Conservation (phyloP, 2,888 invertebrate genomes). For the Drosophila tripunctata region DNA sequence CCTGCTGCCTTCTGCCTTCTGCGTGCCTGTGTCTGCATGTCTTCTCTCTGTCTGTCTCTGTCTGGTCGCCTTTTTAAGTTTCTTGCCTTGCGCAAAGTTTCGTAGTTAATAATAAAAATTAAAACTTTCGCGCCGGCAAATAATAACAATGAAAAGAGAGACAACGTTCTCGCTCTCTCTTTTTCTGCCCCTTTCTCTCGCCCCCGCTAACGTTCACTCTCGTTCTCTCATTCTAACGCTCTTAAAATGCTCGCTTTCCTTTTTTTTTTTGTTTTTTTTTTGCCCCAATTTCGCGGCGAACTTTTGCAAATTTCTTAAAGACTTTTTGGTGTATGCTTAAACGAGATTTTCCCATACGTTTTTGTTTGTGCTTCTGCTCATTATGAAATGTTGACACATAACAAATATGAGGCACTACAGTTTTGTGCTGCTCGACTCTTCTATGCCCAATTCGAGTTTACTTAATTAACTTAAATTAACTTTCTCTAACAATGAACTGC, state of each 20-base stretch:
- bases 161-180: constrained; percentile 28
- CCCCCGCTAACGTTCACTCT: background rate
- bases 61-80: constrained; percentile 73
- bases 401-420: no score
- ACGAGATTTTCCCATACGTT: background rate
- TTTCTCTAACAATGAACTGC: no score
- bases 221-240: background rate
- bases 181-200: background rate
- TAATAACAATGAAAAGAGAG: constrained; percentile 75
- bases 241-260: constrained; percentile 8
- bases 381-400: no score
- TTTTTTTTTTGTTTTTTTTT: constrained; percentile 17
- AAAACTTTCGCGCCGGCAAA: constrained; percentile 81
- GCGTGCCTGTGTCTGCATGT: constrained; percentile 24
- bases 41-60: constrained; percentile 37
- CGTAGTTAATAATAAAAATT: constrained; percentile 81
- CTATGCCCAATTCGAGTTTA: no score
- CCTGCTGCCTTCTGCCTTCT: constrained; percentile 8
- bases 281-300: constrained; percentile 54
- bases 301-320: constrained; percentile 54
- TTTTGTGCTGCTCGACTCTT: no score
- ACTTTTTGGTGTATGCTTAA: constrained; percentile 13
- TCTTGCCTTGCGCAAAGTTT: constrained; percentile 70
- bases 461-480: no score
- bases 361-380: constrained; percentile 5